Conservation (phyloP, 2,888 invertebrate genomes). For the Amblyjoppa proteus region DNA sequence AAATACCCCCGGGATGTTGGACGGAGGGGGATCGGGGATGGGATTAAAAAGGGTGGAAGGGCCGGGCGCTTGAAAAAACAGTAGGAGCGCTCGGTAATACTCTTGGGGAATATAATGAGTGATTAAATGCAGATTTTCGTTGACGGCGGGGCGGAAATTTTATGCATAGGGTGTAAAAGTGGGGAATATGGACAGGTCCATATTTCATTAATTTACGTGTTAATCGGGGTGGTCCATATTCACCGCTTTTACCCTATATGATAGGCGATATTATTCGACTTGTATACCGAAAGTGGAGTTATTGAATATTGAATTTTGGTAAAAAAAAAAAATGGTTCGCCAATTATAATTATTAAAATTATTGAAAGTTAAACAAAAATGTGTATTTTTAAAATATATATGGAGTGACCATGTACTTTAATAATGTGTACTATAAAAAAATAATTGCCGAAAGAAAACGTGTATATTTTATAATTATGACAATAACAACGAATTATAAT, state of each 20-base stretch:
- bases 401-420: too few relatives aligned
- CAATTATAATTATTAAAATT: neutral
- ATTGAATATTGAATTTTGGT: neutral
- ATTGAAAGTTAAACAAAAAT: too few relatives aligned
- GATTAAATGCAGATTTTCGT: neutral
- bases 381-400: neutral
- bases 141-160: neutral
- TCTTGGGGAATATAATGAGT: neutral
- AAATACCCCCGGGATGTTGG: constrained; percentile 47
- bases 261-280: neutral
- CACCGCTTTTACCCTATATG: too few relatives aligned
- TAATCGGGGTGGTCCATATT: too few relatives aligned
- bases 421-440: neutral
- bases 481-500: too few relatives aligned
- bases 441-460: neutral
- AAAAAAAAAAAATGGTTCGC: neutral
- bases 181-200: too few relatives aligned
- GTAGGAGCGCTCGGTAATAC: neutral
- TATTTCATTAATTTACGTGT: too few relatives aligned
- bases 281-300: neutral
- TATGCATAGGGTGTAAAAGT: too few relatives aligned
- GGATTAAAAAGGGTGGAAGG: neutral
- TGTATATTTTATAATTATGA: too few relatives aligned
- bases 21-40: neutral
- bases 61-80: neutral